phyloP scores from a whole-genome alignment of 2,888 invertebrate species.

The Ommatoiulus sabulosus region DNA sequence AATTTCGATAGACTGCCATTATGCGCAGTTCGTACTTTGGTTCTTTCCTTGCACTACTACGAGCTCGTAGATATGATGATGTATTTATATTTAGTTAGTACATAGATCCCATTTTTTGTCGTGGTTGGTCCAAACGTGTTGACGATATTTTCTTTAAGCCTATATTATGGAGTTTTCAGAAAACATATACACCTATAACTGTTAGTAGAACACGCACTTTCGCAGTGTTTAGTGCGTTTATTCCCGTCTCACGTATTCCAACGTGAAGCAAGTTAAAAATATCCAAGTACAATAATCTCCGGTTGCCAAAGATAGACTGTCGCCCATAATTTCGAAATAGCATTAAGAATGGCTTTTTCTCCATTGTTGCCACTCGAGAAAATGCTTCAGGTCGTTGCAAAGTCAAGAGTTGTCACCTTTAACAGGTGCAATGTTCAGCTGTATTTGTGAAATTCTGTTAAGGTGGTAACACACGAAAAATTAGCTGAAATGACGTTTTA shows the following conservation, averaged over 20 bases:
- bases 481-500: too few relatives aligned
- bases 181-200: not conserved
- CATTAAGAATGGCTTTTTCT: not conserved
- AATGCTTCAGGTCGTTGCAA: not conserved
- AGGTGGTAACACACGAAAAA: too few relatives aligned
- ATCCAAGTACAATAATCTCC: conserved; percentile 30
- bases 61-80: too few relatives aligned
- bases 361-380: not conserved
- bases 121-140: not conserved
- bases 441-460: too few relatives aligned
- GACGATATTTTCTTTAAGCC: not conserved
- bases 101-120: not conserved
- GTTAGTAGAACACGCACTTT: too few relatives aligned
- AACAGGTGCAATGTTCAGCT: too few relatives aligned
- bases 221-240: not conserved
- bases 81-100: too few relatives aligned
- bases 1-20: too few relatives aligned
- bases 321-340: conserved; percentile 8
- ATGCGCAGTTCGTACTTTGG: too few relatives aligned
- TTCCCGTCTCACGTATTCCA: not conserved
- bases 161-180: not conserved
- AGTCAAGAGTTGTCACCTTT: not conserved
- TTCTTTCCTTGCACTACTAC: too few relatives aligned
- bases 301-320: conserved; percentile 12
- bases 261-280: conserved; percentile 2